Evolutionary conservation across 2,888 invertebrate species (phyloP), one percentile per base, ranked within the genome.

Genomic region (Protodeltote pygarga): DNA sequence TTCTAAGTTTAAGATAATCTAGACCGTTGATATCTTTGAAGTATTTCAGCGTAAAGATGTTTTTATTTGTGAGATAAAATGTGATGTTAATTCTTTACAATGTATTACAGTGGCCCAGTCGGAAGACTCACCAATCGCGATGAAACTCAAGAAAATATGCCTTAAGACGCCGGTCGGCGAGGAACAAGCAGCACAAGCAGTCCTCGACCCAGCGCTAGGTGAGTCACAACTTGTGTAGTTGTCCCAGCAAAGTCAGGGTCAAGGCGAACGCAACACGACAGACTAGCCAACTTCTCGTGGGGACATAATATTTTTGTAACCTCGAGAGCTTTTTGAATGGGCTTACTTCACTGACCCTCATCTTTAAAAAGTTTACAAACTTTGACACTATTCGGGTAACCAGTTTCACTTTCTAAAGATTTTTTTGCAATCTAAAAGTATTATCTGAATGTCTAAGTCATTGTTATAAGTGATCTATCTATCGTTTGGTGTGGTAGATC

Each of bases 91-190:
- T 44, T 27, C 16, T 25, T 16, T 33, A 21, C 40, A 23, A 68
- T 75, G 51, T 79, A 65, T 93, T 92, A 39, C 92, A 94, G 94
- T 94, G 93, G 94, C 94, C 82, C 93, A 94, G 86, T 93, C 94
- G 73, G 94, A 94, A 89, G 93, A 93, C 84, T 94, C 94, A 80
- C 94, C 94, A 80, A 92, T 94, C 83, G 94, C 94, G 78, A 94
- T 93, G 90, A 94, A 94, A 92, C 92, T 94, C 89, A 94, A 94
- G 92, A 94, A 94, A 93, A 94, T 94, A 85, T 94, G 94, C 94
- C 93, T 94, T 87, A 93, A 94, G 87, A 94, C 94, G 89, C 94
- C 94, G 75, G 93, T 94, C 64, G 93, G 94, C 86, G 94, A 94
- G 85, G 94, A 94, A 84, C 94, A 94, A 85, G 94, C 94, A 73